Conservation (phyloP, 2,113 vertebrate species). For the Mus pahari region DNA sequence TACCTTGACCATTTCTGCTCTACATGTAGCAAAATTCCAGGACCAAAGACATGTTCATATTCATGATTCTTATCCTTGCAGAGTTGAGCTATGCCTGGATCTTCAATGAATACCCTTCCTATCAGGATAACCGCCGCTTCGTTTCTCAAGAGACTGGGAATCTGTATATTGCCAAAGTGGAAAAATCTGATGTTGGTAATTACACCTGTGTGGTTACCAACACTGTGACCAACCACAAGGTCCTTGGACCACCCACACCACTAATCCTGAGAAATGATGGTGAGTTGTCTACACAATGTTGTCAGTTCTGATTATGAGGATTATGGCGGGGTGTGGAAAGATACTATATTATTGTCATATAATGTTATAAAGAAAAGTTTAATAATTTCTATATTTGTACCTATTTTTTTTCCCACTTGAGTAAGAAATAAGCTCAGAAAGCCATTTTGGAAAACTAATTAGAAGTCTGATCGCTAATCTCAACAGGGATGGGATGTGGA, state of each 20-base stretch:
- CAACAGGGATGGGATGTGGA: background rate
- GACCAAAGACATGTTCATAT: background rate
- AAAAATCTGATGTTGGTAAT: slow-evolving; percentile 95
- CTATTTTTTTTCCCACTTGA: background rate
- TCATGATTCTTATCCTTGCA: slow-evolving; percentile 81
- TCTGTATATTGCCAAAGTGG: slow-evolving; percentile 97
- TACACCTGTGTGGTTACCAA: slow-evolving; percentile 98
- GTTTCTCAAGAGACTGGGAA: slow-evolving; percentile 98
- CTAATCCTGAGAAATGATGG: slow-evolving; percentile 95
- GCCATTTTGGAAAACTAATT: slow-evolving; percentile 57
- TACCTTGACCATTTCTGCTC: background rate
- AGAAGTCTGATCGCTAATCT: slow-evolving; percentile 55
- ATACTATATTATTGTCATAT: background rate
- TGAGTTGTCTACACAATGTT: slow-evolving; percentile 82
- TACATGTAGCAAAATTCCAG: accelerated
- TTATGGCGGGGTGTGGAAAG: background rate
- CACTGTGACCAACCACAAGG: slow-evolving; percentile 92
- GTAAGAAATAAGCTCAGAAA: background rate
- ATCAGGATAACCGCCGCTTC: slow-evolving; percentile 96
- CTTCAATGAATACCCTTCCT: slow-evolving; percentile 96
- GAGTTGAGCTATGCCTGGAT: slow-evolving; percentile 98
- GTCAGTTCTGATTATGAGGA: background rate
- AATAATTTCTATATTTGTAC: background rate
- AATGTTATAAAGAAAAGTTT: background rate
- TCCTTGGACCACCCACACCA: slow-evolving; percentile 95